A percentile compares a stretch with the other conserved stretches of the same genome.
These are phyloP conservation scores for Notoglanidium macrostoma DNA, from an alignment of 2,797 vertebrate species.

Conservation along the genomic window DNA sequence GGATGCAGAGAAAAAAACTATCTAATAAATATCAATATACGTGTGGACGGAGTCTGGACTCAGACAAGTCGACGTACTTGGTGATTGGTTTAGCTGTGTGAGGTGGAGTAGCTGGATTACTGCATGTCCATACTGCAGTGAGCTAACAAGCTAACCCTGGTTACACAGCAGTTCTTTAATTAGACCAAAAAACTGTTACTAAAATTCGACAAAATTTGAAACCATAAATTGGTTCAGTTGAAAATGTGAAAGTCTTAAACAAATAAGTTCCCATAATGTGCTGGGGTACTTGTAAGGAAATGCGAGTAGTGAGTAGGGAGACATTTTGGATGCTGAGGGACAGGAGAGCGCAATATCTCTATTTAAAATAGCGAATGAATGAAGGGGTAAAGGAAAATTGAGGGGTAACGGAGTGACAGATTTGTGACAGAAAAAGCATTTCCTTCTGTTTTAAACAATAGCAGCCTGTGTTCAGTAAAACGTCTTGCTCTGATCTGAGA, in stretches of 20 bases:
- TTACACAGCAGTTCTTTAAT: not conserved
- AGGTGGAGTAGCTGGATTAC: not conserved
- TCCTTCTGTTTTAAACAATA: not conserved
- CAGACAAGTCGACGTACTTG: too few species aligned
- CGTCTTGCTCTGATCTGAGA: conserved; percentile 18
- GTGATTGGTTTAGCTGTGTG: not conserved
- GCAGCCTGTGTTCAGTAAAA: not conserved
- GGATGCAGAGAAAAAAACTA: not conserved
- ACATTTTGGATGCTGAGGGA: not conserved
- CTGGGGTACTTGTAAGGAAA: not conserved
- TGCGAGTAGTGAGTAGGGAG: not conserved
- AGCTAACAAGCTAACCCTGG: not conserved
- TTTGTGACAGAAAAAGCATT: not conserved
- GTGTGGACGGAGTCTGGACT: not conserved
- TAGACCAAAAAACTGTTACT: not conserved
- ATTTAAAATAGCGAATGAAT: not conserved
- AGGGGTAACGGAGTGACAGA: not conserved
- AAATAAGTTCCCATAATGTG: not conserved
- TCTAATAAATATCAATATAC: not conserved
- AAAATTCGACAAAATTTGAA: not conserved
- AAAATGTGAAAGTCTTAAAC: not conserved
- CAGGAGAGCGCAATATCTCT: not conserved
- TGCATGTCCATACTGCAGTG: not conserved
- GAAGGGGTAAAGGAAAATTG: not conserved
- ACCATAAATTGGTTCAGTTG: not conserved